Base-by-base conservation (phyloP, 2,888 invertebrate species). In the Latrodectus elegans region DNA sequence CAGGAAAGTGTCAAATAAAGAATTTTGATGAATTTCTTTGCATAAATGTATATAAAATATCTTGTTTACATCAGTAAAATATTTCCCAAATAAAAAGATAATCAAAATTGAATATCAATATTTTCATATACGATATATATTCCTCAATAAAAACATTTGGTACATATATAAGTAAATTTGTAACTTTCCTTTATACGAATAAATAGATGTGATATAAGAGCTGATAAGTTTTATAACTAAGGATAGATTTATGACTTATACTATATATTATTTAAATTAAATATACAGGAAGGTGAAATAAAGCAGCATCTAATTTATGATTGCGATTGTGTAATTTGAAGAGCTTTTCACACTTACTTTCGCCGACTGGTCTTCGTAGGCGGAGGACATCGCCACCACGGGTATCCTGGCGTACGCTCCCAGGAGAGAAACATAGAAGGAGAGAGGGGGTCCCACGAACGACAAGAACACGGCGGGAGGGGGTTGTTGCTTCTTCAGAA, bases 401-500 rank as follows among this genome's bases (percentile, higher is more conserved):
- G 88, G 88, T 52, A 88, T 73, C 60, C 68, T 82, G 14, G 70
- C 65, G 17, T 88, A 72, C 15, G 82, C 76, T 10, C 82, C 77
- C 10, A 83, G 15, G 17, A 88, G 65, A 6, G 88, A 78, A 51
- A 75, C 83, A 70, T 79, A 83, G 26, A 83, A 88, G 17, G 88
- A 82, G 10, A 65, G 60, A 15, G 88, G 74, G 17, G 82, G 60
- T 15, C 74, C 70, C 65, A 83, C 73, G 22, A 88, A 88, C 10
- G 88, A 82, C 15, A 88, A 11, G 17, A 88, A 60, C 26, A 71
- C 82, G n/a, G 77, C 64, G 10, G 88, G 88, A 4, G 82, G 82
- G 55, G 71, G 82, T 68, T 73, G 71, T 14, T 70, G 76, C 17
- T 65, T 52, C 74, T 78, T 68, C 38, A 88, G 67, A 68, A 53